A percentile compares a stretch with the other conserved stretches of the same genome.
Conservation (phyloP, 2,797 vertebrate species). For the Gymnoscopelus braueri region DNA sequence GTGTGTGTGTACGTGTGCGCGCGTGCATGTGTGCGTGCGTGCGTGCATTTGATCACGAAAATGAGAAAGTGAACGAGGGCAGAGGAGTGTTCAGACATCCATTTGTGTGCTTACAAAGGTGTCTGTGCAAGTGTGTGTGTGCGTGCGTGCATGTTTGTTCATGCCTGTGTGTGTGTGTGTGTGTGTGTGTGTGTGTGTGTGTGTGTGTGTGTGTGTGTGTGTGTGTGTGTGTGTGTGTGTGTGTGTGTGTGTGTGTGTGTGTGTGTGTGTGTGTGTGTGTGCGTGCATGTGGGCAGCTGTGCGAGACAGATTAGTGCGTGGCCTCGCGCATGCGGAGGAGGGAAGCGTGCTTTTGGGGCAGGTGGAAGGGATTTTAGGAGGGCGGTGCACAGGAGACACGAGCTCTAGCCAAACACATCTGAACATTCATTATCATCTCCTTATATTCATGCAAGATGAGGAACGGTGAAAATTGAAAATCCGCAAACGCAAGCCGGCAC, state of each 20-base stretch:
- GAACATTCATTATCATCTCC: constrained; percentile 30
- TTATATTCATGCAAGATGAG: constrained; percentile 40
- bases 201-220: neutral
- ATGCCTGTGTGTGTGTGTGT: neutral
- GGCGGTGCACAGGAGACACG: neutral
- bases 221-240: neutral
- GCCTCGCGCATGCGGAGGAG: neutral
- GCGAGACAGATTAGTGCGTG: neutral
- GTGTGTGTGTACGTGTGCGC: neutral
- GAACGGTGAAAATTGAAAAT: constrained; percentile 31
- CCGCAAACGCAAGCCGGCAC: neutral
- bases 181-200: neutral
- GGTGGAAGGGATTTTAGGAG: constrained; percentile 8
- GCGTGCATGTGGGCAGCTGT: neutral
- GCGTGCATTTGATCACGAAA: neutral
- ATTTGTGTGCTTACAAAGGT: neutral
- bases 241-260: neutral
- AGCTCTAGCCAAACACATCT: constrained; percentile 17
- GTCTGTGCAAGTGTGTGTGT: neutral
- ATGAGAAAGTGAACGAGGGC: neutral
- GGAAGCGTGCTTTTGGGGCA: neutral
- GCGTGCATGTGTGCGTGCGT: neutral
- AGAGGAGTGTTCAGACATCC: neutral
- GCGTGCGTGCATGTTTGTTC: neutral
- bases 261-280: neutral